A percentile compares a stretch with the other conserved stretches of the same genome.
phyloP scores from a whole-genome alignment of 2,113 vertebrate genomes.

The Bubalus kerabau region DNA sequence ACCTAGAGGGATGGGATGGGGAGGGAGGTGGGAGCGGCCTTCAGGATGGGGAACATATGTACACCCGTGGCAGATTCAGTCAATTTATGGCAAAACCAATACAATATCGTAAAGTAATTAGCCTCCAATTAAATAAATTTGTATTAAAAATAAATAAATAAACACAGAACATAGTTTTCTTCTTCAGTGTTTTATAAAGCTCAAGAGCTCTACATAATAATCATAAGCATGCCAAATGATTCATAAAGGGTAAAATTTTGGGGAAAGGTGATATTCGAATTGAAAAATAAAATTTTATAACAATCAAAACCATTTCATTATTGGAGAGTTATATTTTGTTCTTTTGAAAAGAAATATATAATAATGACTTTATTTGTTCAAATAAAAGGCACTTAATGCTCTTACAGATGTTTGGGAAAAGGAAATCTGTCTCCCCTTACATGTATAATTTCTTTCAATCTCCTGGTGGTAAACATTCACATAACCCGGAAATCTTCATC shows the following conservation, averaged over 20 bases:
- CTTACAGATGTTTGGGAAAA: background rate
- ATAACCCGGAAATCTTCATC: background rate
- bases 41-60: no score
- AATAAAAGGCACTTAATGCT: background rate
- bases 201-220: background rate
- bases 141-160: background rate
- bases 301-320: background rate
- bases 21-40: no score
- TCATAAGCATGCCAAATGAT: background rate
- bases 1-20: no score
- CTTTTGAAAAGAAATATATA: constrained; percentile 29
- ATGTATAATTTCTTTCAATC: background rate
- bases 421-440: background rate
- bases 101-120: no score
- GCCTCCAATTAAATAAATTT: no score
- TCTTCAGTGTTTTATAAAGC: background rate
- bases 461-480: background rate
- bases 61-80: no score
- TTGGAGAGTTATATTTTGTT: background rate
- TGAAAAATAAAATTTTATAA: background rate
- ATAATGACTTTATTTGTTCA: background rate
- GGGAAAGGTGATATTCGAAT: background rate
- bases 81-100: no score
- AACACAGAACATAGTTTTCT: background rate
- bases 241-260: background rate